phyloP scores from a whole-genome alignment of 2,888 invertebrate genomes.

The Aporophyla nigra region DNA sequence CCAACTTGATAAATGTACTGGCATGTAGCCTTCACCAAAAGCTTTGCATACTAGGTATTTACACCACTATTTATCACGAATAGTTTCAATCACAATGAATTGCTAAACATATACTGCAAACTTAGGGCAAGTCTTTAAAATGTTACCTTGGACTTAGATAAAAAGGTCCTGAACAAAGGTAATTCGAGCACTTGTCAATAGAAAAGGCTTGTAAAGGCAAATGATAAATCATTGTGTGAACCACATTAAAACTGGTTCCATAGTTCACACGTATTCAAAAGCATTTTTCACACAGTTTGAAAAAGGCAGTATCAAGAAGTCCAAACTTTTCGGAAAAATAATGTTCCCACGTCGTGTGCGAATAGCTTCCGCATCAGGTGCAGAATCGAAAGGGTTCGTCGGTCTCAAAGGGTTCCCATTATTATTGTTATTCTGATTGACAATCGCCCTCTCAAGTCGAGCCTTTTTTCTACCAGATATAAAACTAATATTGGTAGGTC shows the following conservation, averaged over 20 bases:
- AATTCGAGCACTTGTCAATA: neutral
- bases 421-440: slow-evolving; percentile 88
- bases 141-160: neutral
- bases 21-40: slow-evolving; percentile 65
- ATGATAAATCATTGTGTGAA: slow-evolving; percentile 23
- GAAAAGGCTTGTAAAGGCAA: slow-evolving; percentile 25
- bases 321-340: slow-evolving; percentile 66
- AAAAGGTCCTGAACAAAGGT: neutral
- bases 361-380: slow-evolving; percentile 90
- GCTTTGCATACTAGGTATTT: slow-evolving; percentile 32
- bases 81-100: neutral
- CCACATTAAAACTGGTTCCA: slow-evolving; percentile 20
- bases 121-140: neutral
- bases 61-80: slow-evolving; percentile 23
- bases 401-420: slow-evolving; percentile 86
- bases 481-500: slow-evolving; percentile 91
- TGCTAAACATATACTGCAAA: neutral
- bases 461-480: slow-evolving; percentile 87
- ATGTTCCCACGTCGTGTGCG: slow-evolving; percentile 87
- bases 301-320: slow-evolving; percentile 59
- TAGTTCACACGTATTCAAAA: slow-evolving; percentile 52
- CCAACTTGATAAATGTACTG: slow-evolving; percentile 73
- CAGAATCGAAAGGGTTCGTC: slow-evolving; percentile 85
- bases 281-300: slow-evolving; percentile 52
- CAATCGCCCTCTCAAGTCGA: slow-evolving; percentile 87